A percentile compares a stretch with the other conserved stretches of the same genome.
These are phyloP conservation scores for Pseudorectes ferrugineus DNA, from an alignment of 2,113 vertebrate genomes.

Conservation along the genomic window DNA sequence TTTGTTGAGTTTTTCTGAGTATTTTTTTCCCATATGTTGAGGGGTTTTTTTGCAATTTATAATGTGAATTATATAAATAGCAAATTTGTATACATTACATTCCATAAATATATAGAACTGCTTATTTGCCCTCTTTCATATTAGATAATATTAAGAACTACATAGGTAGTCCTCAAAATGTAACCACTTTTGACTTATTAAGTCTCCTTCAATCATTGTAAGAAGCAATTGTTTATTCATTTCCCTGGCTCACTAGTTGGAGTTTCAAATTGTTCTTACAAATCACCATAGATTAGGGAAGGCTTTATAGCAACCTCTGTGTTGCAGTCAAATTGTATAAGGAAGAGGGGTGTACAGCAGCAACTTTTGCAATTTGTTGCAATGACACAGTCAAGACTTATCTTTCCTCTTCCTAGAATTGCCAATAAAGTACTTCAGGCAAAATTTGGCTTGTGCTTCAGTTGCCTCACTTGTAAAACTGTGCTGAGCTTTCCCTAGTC, in stretches of 20 bases:
- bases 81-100: background rate
- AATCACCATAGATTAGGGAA: background rate
- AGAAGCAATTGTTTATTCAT: background rate
- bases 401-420: background rate
- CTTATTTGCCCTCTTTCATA: background rate
- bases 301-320: background rate
- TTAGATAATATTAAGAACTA: background rate
- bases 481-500: background rate
- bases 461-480: background rate
- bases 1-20: background rate
- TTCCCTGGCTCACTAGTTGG: background rate
- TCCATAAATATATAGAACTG: background rate
- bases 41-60: background rate
- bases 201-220: background rate
- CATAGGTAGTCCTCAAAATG: background rate
- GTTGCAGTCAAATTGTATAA: background rate
- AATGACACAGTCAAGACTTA: background rate
- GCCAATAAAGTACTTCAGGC: background rate
- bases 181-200: background rate
- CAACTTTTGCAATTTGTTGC: background rate
- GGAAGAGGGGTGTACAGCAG: background rate
- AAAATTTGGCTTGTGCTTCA: background rate
- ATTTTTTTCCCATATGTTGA: background rate
- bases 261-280: background rate
- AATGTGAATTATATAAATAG: background rate